Conservation (phyloP, 2,113 vertebrate genomes). For the Pelecanus crispus region DNA sequence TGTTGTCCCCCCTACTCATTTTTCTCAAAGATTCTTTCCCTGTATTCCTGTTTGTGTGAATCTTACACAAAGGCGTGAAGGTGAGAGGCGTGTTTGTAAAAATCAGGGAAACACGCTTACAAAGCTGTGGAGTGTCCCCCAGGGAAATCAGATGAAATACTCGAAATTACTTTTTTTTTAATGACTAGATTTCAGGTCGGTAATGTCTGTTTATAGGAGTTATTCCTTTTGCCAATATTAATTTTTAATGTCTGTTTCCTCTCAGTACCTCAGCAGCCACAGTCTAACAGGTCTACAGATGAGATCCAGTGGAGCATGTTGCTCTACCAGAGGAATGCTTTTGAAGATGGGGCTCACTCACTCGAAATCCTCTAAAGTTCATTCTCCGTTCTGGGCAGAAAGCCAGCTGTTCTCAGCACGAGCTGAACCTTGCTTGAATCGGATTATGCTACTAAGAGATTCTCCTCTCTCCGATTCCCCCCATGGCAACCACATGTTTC, state of each 20-base stretch:
- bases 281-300: neutral
- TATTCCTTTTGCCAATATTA: neutral
- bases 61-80: neutral
- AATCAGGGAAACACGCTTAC: neutral
- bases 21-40: neutral
- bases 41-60: neutral
- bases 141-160: neutral
- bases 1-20: neutral
- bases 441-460: conserved; percentile 11
- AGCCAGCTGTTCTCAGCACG: conserved; percentile 9
- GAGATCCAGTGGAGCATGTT: neutral
- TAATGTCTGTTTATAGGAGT: neutral
- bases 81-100: neutral
- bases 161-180: neutral
- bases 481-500: conserved; percentile 33
- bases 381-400: conserved; percentile 31
- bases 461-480: neutral
- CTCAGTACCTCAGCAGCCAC: neutral
- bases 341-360: conserved; percentile 22
- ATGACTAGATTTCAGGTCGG: neutral
- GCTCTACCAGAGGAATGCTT: conserved; percentile 41
- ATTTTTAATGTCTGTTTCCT: neutral
- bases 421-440: neutral
- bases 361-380: conserved; percentile 39
- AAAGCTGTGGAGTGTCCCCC: neutral